Evolutionary conservation across 2,888 invertebrate species (phyloP), one percentile per base, ranked within the genome.

Genomic region (Chrysolina haemoptera): DNA sequence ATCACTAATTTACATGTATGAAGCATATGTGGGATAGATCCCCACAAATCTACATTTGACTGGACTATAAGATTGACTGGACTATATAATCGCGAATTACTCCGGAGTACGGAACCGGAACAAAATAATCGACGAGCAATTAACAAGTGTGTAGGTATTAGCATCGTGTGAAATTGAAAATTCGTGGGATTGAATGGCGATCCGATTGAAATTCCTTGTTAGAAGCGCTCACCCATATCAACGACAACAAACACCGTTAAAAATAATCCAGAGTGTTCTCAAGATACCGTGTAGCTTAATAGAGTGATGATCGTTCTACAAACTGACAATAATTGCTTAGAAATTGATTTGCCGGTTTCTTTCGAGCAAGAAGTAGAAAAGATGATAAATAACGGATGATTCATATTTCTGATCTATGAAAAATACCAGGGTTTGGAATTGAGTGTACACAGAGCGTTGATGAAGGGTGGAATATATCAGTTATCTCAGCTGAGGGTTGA

Each of bases 141-240:
- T 59, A 59, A 16, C 22, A 55, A n/a, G n/a, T n/a, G n/a, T n/a
- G 27, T 16, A n/a, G 20, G 43, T 20, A 59, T 59, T 59, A 16
- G n/a, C 59, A 9, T 59, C 27, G 59, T 27, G 59, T 59, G n/a
- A 59, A 59, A 59, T 59, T 59, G 59, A 59, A 59, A 59, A 59
- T 59, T 35, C 59, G 27, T 35, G 59, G 59, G 59, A 59, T n/a
- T 35, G 9, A 27, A 59, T 20, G 2, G 65, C 18, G 11, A 48
- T 40, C 27, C 22, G 50, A 65, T 65, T 65, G 65, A 65, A 46
- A 9, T 65, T 65, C 43, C 65, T 65, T 65, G 65, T 65, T 41
- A 14, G 65, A 46, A 16, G 65, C 22, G 46, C 46, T 65, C 48
- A 65, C 10, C 65, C 65, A 65, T 65, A 43, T 48, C 65, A 11